phyloP scores from a whole-genome alignment of 2,888 invertebrate species.

The Lochmaea crataegi region DNA sequence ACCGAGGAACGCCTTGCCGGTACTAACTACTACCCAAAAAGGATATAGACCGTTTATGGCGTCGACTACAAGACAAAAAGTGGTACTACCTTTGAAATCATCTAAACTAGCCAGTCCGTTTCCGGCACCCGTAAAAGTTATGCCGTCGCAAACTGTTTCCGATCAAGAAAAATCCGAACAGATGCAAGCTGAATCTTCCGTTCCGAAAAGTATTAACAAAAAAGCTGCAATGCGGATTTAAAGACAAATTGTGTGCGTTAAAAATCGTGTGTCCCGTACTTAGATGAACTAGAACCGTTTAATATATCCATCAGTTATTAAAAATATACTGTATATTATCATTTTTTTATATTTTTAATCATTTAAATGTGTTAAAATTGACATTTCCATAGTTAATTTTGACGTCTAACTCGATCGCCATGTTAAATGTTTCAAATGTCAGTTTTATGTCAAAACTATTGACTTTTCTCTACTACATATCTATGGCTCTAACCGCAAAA shows the following conservation, averaged over 20 bases:
- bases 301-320: no score
- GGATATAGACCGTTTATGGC: constrained; percentile 54
- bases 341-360: no score
- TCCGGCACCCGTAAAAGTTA: constrained; percentile 62
- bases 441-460: no score
- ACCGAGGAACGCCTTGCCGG: not conserved
- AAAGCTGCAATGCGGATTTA: not conserved
- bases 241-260: constrained; percentile 2
- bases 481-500: no score
- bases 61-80: constrained; percentile 59
- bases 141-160: constrained; percentile 60
- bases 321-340: no score
- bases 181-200: constrained; percentile 57
- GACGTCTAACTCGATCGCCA: no score
- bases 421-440: no score
- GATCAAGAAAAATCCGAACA: constrained; percentile 63
- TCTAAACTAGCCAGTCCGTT: constrained; percentile 61
- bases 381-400: no score
- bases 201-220: constrained; percentile 44
- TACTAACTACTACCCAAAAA: constrained; percentile 23
- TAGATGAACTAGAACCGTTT: no score
- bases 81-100: constrained; percentile 58
- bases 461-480: no score
- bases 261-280: no score
- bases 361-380: no score